These are phyloP conservation scores for Linhomoeus sp. DNA, from an alignment of 2,888 invertebrate species.

Conservation along the genomic window DNA sequence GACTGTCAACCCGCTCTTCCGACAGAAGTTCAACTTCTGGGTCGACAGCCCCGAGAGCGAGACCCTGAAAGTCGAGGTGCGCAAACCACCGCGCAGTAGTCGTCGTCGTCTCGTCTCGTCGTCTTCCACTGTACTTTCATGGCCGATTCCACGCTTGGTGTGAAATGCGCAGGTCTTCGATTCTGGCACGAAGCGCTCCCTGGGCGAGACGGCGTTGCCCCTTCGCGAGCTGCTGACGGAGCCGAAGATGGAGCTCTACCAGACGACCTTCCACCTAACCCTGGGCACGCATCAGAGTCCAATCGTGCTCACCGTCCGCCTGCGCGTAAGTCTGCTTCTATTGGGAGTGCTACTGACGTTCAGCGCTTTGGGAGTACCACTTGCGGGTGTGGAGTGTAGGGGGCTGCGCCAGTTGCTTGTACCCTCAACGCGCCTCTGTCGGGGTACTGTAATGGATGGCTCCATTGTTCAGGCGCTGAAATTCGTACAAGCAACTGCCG, in stretches of 20 bases:
- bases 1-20: slow-evolving; percentile 76
- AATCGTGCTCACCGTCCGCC: slow-evolving; percentile 19
- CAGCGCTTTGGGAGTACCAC: too few species aligned
- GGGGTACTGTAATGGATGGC: too few species aligned
- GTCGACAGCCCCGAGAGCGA: slow-evolving; percentile 76
- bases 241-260: slow-evolving; percentile 20
- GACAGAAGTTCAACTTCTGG: slow-evolving; percentile 78
- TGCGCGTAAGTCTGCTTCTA: slow-evolving; percentile 17
- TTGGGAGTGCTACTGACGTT: too few species aligned
- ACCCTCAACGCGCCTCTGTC: too few species aligned
- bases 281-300: slow-evolving; percentile 22
- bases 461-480: too few species aligned
- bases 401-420: too few species aligned
- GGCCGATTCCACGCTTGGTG: too few species aligned
- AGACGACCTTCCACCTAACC: slow-evolving; percentile 18
- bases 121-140: neutral
- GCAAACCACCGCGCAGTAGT: neutral
- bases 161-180: slow-evolving; percentile 24
- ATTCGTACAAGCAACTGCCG: too few species aligned
- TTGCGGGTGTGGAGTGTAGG: too few species aligned
- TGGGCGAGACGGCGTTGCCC: slow-evolving; percentile 18
- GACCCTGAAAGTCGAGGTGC: slow-evolving; percentile 49
- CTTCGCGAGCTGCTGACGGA: slow-evolving; percentile 17
- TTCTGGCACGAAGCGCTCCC: slow-evolving; percentile 15
- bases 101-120: neutral